A percentile compares a stretch with the other conserved stretches of the same genome.
Conservation (phyloP, 2,888 invertebrate species). For the Sinohyriopsis cumingii region DNA sequence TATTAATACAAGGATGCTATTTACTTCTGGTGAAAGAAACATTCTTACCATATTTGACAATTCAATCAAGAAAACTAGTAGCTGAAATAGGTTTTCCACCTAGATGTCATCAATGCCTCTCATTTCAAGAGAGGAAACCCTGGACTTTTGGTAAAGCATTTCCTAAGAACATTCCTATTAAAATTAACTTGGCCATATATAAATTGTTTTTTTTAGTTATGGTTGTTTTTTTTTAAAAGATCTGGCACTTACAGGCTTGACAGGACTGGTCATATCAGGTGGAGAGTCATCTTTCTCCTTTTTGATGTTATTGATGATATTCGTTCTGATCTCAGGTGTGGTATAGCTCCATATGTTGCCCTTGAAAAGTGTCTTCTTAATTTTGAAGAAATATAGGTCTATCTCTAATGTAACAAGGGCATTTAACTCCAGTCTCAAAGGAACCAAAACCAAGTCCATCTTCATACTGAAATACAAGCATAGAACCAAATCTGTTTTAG, state of each 20-base stretch:
- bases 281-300: constrained; percentile 21
- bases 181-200: too few relatives aligned
- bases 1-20: too few relatives aligned
- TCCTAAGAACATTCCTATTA: too few relatives aligned
- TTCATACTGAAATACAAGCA: constrained; percentile 8
- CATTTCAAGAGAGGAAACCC: too few relatives aligned
- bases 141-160: too few relatives aligned
- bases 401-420: constrained; percentile 19
- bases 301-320: constrained; percentile 20
- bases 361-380: constrained; percentile 19
- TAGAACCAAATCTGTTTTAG: background rate
- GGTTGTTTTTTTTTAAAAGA: too few relatives aligned
- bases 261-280: constrained; percentile 6
- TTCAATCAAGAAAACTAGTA: too few relatives aligned
- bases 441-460: constrained; percentile 18
- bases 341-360: constrained; percentile 12
- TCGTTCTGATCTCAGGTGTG: constrained; percentile 18
- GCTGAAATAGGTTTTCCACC: too few relatives aligned
- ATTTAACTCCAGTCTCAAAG: constrained; percentile 14
- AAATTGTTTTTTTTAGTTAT: too few relatives aligned
- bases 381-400: background rate
- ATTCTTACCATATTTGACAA: too few relatives aligned
- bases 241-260: constrained; percentile 12
- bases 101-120: too few relatives aligned
- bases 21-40: too few relatives aligned